Evolutionary conservation across 2,113 vertebrate species (phyloP), one percentile per base, ranked within the genome.

Genomic region (Rhabdornis inornatus): DNA sequence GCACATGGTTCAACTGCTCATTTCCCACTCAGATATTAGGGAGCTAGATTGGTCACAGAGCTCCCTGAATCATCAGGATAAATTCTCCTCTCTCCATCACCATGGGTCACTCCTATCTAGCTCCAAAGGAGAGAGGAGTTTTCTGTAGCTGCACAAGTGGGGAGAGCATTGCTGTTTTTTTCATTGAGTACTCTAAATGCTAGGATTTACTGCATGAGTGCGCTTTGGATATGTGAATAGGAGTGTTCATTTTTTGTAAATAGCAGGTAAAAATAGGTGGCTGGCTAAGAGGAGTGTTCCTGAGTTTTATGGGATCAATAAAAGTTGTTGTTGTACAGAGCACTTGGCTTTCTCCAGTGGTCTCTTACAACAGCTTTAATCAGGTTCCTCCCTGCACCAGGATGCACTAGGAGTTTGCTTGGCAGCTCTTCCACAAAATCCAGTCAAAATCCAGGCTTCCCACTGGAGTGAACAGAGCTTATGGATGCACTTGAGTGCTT

Each of bases 261-360:
- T 20, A n/a, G 45, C 78, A 87, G 57, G 83, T 84, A 87, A 59
- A 95, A 95, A 71, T 87, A 95, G 84, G 81, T 72, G 78, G 23
- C 70, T 94, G 72, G 64, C 79, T 94, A 75, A 49, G 56, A 71
- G 77, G 60, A 96, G 23, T 69, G 81, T 87, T 94, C 78, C 81
- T 76, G 81, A 84, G 63, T 89, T 95, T 95, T 95, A 96, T 19
- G 55, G 86, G 78, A 83, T 82, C 87, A 49, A 65, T 95, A 97
- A 95, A 97, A 92, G 83, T 92, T 95, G 83, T 71, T 96, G 89
- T 49, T 92, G 61, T 69, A 42, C 81, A 83, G 89, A 84, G 59
- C n/a, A 65, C 55, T 95, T 95, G 87, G 91, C 89, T 89, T 94
- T 87, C 3, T 0, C 60, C 61, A 75, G 91, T 30, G 69, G 37